phyloP scores from a whole-genome alignment of 2,113 vertebrate genomes.

The Tetraodon nigroviridis region DNA sequence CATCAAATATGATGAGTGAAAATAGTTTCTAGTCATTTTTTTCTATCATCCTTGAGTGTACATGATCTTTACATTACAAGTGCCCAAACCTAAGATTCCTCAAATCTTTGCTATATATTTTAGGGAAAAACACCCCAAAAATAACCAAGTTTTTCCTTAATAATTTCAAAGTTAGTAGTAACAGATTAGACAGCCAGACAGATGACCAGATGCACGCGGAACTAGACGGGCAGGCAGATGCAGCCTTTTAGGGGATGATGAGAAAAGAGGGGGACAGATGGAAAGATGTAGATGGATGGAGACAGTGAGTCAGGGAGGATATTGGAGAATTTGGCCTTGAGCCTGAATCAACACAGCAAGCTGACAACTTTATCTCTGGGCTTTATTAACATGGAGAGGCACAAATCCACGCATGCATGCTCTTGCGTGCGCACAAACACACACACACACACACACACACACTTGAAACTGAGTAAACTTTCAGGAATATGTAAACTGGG shows the following conservation, averaged over 20 bases:
- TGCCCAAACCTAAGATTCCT: too few species aligned
- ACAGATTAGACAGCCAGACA: slow-evolving; percentile 19
- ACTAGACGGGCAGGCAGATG: slow-evolving; percentile 29
- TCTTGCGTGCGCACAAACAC: background rate
- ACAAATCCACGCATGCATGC: slow-evolving; percentile 17
- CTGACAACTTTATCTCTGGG: slow-evolving; percentile 70
- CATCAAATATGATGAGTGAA: too few species aligned
- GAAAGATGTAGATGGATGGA: slow-evolving; percentile 54
- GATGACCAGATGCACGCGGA: slow-evolving; percentile 45
- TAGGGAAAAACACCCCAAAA: too few species aligned
- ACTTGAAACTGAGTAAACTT: slow-evolving; percentile 21
- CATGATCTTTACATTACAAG: too few species aligned
- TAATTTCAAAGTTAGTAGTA: slow-evolving; percentile 21
- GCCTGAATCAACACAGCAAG: slow-evolving; percentile 66
- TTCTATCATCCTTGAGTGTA: too few species aligned
- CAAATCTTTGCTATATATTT: too few species aligned
- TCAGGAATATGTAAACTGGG: slow-evolving; percentile 16
- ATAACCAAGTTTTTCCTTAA: slow-evolving; percentile 1
- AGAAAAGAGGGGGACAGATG: slow-evolving; percentile 47
- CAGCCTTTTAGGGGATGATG: slow-evolving; percentile 21
- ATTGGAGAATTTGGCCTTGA: slow-evolving; percentile 61
- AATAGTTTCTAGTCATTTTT: too few species aligned
- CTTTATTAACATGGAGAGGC: slow-evolving; percentile 70
- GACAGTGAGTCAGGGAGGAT: slow-evolving; percentile 60
- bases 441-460: slow-evolving; percentile 16